Conservation (phyloP, 2,113 vertebrate genomes). For the Nyctereutes procyonoides region DNA sequence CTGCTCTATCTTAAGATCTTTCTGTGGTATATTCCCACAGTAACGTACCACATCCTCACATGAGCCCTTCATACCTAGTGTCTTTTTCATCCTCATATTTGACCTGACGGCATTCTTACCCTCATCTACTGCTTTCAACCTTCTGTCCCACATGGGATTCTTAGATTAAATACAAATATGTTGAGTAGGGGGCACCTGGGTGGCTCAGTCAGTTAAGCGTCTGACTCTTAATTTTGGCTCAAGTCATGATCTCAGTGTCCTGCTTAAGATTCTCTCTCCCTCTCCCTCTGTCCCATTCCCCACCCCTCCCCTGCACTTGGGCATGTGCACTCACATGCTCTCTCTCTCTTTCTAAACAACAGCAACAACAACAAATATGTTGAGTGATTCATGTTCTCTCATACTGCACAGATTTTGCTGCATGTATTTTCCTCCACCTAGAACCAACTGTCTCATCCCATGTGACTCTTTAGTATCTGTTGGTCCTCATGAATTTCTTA, state of each 20-base stretch:
- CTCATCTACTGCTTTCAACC: neutral
- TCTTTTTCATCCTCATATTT: neutral
- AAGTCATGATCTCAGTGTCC: neutral
- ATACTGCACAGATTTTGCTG: neutral
- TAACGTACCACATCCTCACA: fast-evolving
- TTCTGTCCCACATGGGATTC: neutral
- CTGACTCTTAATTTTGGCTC: neutral
- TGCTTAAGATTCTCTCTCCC: neutral
- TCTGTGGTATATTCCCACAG: neutral
- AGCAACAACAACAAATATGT: neutral
- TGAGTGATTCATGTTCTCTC: neutral
- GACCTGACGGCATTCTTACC: neutral
- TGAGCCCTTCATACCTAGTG: neutral
- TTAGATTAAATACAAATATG: neutral
- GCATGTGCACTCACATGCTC: neutral
- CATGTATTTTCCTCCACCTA: too few species aligned
- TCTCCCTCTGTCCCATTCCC: neutral
- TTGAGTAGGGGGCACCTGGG: neutral
- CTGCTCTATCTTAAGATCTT: neutral
- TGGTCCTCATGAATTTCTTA: neutral
- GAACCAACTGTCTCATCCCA: neutral
- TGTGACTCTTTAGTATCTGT: neutral
- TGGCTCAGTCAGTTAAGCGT: neutral
- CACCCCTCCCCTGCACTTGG: too few species aligned
- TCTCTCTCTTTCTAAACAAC: neutral